phyloP scores from a whole-genome alignment of 1,140 invertebrate species.

The Drosophila malerkotliana region DNA sequence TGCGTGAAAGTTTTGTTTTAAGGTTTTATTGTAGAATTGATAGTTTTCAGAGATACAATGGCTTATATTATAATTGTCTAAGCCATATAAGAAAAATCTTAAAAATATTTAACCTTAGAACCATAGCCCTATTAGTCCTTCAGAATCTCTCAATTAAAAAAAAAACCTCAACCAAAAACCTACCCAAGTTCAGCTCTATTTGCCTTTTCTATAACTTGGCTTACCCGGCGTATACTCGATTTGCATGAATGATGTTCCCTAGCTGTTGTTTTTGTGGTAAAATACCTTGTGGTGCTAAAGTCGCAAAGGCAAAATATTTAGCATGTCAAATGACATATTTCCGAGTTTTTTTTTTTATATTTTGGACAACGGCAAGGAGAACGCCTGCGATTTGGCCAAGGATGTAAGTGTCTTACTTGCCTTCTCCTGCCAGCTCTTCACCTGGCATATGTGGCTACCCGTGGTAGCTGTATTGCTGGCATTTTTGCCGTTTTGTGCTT shows the following conservation, averaged over 20 bases:
- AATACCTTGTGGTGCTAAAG: constrained; percentile 43
- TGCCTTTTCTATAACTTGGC: constrained; percentile 8
- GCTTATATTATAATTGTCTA: too few relatives aligned
- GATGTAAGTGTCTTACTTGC: constrained; percentile 48
- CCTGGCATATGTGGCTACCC: constrained; percentile 44
- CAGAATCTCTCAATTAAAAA: too few relatives aligned
- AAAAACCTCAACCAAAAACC: constrained; percentile 1
- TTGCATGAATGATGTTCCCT: constrained; percentile 22
- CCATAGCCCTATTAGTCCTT: too few relatives aligned
- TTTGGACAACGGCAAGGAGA: constrained; percentile 1
- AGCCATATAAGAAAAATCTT: too few relatives aligned
- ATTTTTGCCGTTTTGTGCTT: constrained; percentile 74
- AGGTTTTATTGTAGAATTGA: too few relatives aligned
- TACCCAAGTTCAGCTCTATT: not conserved
- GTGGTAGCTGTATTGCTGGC: constrained; percentile 45
- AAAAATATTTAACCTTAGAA: too few relatives aligned
- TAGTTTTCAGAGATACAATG: too few relatives aligned
- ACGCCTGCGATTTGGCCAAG: constrained; percentile 41
- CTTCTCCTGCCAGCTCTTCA: constrained; percentile 12
- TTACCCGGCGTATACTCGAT: constrained; percentile 33
- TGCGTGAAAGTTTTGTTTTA: too few relatives aligned
- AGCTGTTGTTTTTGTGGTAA: constrained; percentile 12
- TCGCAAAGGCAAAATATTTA: constrained; percentile 70
- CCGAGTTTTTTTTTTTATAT: constrained; percentile 21
- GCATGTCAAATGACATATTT: constrained; percentile 83